phyloP scores from a whole-genome alignment of 92 coral and sea anemone species.

The Nematostella vectensis region DNA sequence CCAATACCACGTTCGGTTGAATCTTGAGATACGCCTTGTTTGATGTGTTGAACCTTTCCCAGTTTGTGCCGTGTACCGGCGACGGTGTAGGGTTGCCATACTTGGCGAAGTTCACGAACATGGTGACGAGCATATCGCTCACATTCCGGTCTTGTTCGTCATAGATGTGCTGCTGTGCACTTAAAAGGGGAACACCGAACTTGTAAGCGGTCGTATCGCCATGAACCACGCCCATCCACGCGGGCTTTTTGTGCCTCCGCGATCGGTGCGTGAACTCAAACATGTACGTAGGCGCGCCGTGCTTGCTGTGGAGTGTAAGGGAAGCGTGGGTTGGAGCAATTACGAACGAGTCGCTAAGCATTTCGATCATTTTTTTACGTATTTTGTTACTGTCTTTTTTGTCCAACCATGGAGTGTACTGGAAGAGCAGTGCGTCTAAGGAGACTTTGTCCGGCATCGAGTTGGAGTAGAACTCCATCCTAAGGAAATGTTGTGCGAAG shows the following conservation, averaged over 20 bases:
- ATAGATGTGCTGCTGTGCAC: slow-evolving; percentile 11
- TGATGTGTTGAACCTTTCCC: slow-evolving; percentile 41
- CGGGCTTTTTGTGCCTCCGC: slow-evolving; percentile 8
- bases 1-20: slow-evolving; percentile 23
- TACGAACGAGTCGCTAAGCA: slow-evolving; percentile 31
- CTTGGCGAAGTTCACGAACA: slow-evolving; percentile 54
- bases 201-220: slow-evolving; percentile 53
- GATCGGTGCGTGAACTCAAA: slow-evolving; percentile 61
- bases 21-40: slow-evolving; percentile 51
- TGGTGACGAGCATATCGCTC: slow-evolving; percentile 50
- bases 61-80: slow-evolving; percentile 22
- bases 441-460: slow-evolving; percentile 5
- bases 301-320: slow-evolving; percentile 26
- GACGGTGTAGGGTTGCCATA: slow-evolving; percentile 35
- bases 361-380: slow-evolving; percentile 38
- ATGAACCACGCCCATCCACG: slow-evolving; percentile 62
- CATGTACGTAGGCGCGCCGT: slow-evolving; percentile 34
- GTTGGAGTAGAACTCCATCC: neutral
- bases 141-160: slow-evolving; percentile 33
- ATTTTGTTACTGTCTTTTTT: slow-evolving; percentile 14
- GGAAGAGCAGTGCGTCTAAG: slow-evolving; percentile 50
- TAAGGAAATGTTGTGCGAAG: slow-evolving; percentile 5
- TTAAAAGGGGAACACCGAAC: slow-evolving; percentile 49
- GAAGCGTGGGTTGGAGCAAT: slow-evolving; percentile 55
- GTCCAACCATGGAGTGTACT: slow-evolving; percentile 48